phyloP scores from a whole-genome alignment of 2,113 vertebrate species.

The Nannospalax galili region DNA sequence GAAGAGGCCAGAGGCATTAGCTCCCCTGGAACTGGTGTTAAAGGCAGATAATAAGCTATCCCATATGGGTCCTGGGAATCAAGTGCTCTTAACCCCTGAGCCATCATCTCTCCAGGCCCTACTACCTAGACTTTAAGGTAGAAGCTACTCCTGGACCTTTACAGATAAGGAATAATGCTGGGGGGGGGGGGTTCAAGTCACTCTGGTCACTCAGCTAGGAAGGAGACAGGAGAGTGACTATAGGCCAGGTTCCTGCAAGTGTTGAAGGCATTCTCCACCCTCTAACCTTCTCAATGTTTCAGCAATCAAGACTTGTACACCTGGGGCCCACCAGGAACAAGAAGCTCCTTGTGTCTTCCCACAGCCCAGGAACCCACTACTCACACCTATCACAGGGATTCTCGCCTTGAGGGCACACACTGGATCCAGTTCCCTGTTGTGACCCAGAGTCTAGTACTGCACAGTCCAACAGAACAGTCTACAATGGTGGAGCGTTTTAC shows the following conservation, averaged over 20 bases:
- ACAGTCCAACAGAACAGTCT: background rate
- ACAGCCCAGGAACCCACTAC: background rate
- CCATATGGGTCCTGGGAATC: too few species aligned
- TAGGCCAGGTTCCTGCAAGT: background rate
- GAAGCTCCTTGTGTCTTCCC: background rate
- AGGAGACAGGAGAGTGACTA: background rate
- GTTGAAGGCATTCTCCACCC: background rate
- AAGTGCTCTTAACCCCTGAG: too few species aligned
- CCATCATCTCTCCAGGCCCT: too few species aligned
- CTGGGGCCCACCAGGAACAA: background rate
- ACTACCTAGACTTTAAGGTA: background rate
- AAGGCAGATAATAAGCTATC: too few species aligned
- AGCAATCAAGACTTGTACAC: background rate
- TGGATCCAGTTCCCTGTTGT: background rate
- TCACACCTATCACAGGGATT: background rate
- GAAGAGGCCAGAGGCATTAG: too few species aligned
- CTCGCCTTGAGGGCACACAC: background rate
- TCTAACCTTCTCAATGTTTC: background rate
- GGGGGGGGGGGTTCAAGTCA: background rate
- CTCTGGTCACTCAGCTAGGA: background rate
- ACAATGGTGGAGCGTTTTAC: background rate
- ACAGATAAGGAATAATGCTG: background rate
- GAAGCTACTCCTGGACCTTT: background rate
- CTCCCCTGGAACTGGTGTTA: too few species aligned
- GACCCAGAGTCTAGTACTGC: background rate